Evolutionary conservation across 1,140 invertebrate genomes (phyloP), one percentile per base, ranked within the genome.

Genomic region (Drosophila triauraria): DNA sequence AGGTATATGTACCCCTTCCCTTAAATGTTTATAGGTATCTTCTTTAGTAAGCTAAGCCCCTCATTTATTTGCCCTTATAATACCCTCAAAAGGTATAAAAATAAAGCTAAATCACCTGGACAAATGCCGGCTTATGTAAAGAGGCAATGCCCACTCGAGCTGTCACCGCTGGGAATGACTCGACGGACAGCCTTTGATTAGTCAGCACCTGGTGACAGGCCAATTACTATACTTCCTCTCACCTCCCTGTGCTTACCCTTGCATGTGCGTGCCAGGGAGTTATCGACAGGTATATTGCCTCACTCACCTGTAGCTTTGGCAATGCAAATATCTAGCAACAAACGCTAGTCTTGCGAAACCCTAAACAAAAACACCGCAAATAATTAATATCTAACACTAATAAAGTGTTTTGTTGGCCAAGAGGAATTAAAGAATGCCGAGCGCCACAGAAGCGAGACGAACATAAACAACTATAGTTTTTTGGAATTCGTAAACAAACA

Each of bases 251-350:
- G 23, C 38, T 60, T 51, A 38, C 38, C 44, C 35, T 40, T 38
- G 30, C 47, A 30, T 50, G 48, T 70, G 67, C 67, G 61, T 69
- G 62, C 23, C 35, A 46, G 67, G 38, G 38, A 64, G 46, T 40
- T 69, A 51, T 46, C 38, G 62, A 67, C 61, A 70, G 67, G 67
- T 68, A 51, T 68, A 51, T 70, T 68, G 64, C 67, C 63, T 68
- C 40, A 70, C 25, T 56, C 30, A 56, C 67, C 62, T 68, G 40
- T 46, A 51, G 63, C 64, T 68, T 40, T 50, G 59, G 44, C 63
- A 68, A 68, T 43, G 12, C 27, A 47, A 68, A 67, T 32, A 30
- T n/a, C 27, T 12, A 67, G 32, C 47, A 46, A 50, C 48, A 3
- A 32, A 23, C 38, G 30, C 23, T 27, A 17, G 32, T 50, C 67